Conservation (phyloP, 2,888 invertebrate species). For the Muscina levida region DNA sequence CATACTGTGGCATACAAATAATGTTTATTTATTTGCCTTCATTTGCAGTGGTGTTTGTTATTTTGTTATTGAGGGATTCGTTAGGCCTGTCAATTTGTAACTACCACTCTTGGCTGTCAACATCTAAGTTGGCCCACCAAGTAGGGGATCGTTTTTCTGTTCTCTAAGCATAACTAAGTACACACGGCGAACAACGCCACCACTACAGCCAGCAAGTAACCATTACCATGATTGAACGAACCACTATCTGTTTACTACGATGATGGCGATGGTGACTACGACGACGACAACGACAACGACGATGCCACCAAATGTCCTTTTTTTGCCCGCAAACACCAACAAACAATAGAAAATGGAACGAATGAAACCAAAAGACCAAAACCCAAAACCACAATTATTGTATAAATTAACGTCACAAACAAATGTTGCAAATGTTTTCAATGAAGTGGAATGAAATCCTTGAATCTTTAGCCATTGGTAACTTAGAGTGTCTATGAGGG, state of each 20-base stretch:
- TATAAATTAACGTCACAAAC: conserved; percentile 80
- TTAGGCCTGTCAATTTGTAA: conserved; percentile 67
- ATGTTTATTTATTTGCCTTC: conserved; percentile 68
- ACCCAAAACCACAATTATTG: conserved; percentile 75
- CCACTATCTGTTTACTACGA: conserved; percentile 27
- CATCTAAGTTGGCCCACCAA: neutral
- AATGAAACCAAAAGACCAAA: conserved; percentile 20
- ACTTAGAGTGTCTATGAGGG: too few species aligned
- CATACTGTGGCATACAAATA: conserved; percentile 41
- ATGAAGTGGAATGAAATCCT: conserved; percentile 79
- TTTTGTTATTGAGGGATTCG: conserved; percentile 64
- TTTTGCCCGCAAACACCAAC: neutral
- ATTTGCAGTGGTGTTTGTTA: conserved; percentile 66
- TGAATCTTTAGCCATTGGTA: conserved; percentile 50
- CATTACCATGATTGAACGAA: conserved; percentile 8
- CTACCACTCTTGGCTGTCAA: conserved; percentile 45
- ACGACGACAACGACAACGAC: too few species aligned
- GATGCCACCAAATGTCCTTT: conserved; percentile 37
- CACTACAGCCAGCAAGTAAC: conserved; percentile 16
- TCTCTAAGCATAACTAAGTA: conserved; percentile 42
- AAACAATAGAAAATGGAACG: conserved; percentile 17
- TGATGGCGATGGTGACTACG: too few species aligned
- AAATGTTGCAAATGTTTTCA: conserved; percentile 80
- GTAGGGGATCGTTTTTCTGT: too few species aligned
- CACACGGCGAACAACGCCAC: conserved; percentile 19